Evolutionary conservation across 2,888 invertebrate species (phyloP), one percentile per base, ranked within the genome.

Genomic region (Argyresthia goedartella): DNA sequence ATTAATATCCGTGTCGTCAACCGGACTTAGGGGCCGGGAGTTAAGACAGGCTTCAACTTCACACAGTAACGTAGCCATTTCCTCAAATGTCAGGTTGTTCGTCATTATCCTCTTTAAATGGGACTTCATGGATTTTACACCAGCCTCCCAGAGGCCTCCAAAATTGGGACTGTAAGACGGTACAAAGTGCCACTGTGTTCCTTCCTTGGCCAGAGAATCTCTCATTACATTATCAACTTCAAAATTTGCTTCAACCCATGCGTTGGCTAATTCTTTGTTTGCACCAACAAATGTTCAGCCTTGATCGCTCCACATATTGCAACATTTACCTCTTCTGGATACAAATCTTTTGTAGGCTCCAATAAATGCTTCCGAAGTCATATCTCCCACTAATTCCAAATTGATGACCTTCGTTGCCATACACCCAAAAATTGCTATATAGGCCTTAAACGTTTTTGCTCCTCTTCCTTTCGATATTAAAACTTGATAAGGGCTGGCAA

Each of bases 301-400:
- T n/a, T 59, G 52, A 43, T 62, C 63, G 13, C 59, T 58, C 56
- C 59, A 60, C 7, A 62, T 3, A 1, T 60, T 45, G 0, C 15
- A 33, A 48, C 61, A 61, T 42, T 52, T 52, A 0, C 62, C 62
- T 56, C 63, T 39, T 46, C 63, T 44, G 0, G 62, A 43, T 0
- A 56, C 55, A 48, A 63, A 62, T 7, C 61, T 42, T 35, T 44
- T 44, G 25, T 62, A 63, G 1, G 61, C 60, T n/a, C 52, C 60
- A 8, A 63, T 53, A 33, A 63, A 63, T 0, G 60, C 55, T 41
- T 65, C 61, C 1, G 67, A 57, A 1, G 63, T 61, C 0, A 71
- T 56, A 11, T 63, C 62, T 1, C 58, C 57, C 0, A 66, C 70
- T 1, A 62, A 44, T 46, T 71, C 71, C 0, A 71, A 49, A 52